These are phyloP conservation scores for Kryptolebias ocellatus DNA, from an alignment of 2,797 vertebrate genomes.

Conservation along the genomic window DNA sequence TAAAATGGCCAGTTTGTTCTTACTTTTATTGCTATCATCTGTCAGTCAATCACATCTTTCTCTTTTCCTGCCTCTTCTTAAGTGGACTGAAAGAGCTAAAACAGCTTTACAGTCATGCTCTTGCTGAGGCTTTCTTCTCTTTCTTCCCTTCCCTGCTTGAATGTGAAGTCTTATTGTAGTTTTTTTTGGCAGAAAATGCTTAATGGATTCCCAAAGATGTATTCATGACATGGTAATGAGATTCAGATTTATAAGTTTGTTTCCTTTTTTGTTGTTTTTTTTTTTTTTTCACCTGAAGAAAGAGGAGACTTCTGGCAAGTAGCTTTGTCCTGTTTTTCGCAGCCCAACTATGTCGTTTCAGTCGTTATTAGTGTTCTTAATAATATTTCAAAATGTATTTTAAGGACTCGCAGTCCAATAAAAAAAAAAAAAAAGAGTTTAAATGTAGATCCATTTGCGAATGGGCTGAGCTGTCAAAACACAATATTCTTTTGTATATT, in stretches of 20 bases:
- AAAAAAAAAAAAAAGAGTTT: background rate
- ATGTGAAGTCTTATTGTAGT: constrained; percentile 67
- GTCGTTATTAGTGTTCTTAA: constrained; percentile 15
- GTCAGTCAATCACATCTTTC: constrained; percentile 77
- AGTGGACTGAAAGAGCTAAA: constrained; percentile 75
- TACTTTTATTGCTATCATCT: constrained; percentile 81
- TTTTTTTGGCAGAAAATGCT: constrained; percentile 61
- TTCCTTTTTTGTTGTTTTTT: constrained; percentile 33
- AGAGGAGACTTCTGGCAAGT: constrained; percentile 44
- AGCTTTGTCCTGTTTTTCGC: constrained; percentile 65
- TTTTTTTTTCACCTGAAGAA: constrained; percentile 56
- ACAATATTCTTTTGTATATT: background rate
- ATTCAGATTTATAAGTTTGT: constrained; percentile 67
- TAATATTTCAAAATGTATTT: constrained; percentile 27
- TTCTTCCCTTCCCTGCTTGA: constrained; percentile 47
- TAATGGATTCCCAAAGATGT: constrained; percentile 71
- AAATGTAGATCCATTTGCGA: constrained; percentile 13
- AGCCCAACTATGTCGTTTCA: constrained; percentile 39
- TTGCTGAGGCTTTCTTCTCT: constrained; percentile 57
- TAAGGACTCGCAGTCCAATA: constrained; percentile 27
- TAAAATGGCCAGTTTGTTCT: constrained; percentile 81
- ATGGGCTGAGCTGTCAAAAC: background rate
- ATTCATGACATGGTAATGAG: constrained; percentile 77
- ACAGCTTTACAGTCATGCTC: constrained; percentile 70
- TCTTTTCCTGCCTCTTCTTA: constrained; percentile 60